Evolutionary conservation across 92 coral and sea anemone species (phyloP).

Genomic region (Chrysogorgia sp.): DNA sequence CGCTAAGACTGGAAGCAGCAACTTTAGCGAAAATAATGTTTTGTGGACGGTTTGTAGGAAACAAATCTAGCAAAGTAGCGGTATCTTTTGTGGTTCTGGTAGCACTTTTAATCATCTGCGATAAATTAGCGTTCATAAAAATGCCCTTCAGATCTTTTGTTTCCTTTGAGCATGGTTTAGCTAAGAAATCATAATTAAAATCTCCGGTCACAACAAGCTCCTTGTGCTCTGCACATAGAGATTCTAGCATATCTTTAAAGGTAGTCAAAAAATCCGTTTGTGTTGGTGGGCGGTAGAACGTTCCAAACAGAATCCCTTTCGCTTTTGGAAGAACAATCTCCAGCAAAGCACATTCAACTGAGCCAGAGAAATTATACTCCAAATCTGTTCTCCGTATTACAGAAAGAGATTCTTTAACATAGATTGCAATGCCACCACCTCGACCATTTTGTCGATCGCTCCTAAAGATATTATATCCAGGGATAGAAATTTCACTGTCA

Average conservation of each 20-base stretch:
- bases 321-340: constrained; percentile 50
- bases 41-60: constrained; percentile 34
- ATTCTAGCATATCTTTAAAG: constrained; percentile 28
- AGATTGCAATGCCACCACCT: constrained; percentile 53
- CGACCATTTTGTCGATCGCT: constrained; percentile 13
- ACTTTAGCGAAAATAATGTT: constrained; percentile 34
- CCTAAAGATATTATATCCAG: constrained; percentile 25
- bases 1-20: constrained; percentile 39
- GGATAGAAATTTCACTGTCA: constrained; percentile 30
- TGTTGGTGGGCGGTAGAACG: constrained; percentile 53
- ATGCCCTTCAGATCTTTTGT: constrained; percentile 34
- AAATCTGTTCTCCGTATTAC: constrained; percentile 46
- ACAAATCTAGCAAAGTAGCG: constrained; percentile 40
- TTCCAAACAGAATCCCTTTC: constrained; percentile 55
- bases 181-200: constrained; percentile 44
- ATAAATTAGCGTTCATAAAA: constrained; percentile 11
- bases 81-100: constrained; percentile 42
- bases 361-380: constrained; percentile 31
- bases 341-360: constrained; percentile 46
- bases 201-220: constrained; percentile 48
- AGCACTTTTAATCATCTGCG: constrained; percentile 46
- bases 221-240: constrained; percentile 48
- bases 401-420: constrained; percentile 39
- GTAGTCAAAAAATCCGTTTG: constrained; percentile 29
- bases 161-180: constrained; percentile 24